Evolutionary conservation across 2,888 invertebrate genomes (phyloP).

Genomic region (Smittia aterrima): DNA sequence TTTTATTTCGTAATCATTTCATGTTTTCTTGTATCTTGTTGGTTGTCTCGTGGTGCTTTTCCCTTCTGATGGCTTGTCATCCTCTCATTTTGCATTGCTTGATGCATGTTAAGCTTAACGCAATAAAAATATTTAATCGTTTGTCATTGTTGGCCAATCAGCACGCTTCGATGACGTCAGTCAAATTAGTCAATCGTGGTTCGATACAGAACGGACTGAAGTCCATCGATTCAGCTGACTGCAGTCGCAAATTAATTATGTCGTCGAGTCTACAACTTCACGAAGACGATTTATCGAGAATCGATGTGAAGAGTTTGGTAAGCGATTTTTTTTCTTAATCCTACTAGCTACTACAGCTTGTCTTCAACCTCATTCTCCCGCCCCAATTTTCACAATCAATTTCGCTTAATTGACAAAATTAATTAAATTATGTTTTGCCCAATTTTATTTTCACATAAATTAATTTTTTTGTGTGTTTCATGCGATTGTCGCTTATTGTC

Average conservation of each 20-base stretch:
- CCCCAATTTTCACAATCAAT: not conserved
- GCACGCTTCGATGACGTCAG: not conserved
- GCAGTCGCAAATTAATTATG: constrained; percentile 15
- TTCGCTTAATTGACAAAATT: not conserved
- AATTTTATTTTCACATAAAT: constrained; percentile 7
- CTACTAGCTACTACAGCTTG: constrained; percentile 42
- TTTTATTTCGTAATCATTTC: constrained; percentile 30
- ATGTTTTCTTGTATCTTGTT: constrained; percentile 29
- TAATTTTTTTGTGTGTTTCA: constrained; percentile 1
- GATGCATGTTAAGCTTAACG: constrained; percentile 40
- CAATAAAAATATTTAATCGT: constrained; percentile 40
- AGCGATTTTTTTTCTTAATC: constrained; percentile 49
- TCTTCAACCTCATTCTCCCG: not conserved
- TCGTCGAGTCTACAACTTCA: constrained; percentile 45
- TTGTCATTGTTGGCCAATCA: constrained; percentile 36
- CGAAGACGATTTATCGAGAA: constrained; percentile 60
- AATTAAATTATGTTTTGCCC: constrained; percentile 1
- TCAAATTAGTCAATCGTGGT: not conserved
- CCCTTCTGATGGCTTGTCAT: constrained; percentile 16
- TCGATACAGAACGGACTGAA: no score
- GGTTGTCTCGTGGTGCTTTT: constrained; percentile 27
- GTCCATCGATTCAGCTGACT: not conserved
- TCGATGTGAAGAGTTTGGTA: constrained; percentile 65
- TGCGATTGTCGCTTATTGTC: constrained; percentile 8
- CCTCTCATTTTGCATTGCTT: constrained; percentile 37